phyloP scores from a whole-genome alignment of 2,113 vertebrate genomes.

The Hepsetus odoe region DNA sequence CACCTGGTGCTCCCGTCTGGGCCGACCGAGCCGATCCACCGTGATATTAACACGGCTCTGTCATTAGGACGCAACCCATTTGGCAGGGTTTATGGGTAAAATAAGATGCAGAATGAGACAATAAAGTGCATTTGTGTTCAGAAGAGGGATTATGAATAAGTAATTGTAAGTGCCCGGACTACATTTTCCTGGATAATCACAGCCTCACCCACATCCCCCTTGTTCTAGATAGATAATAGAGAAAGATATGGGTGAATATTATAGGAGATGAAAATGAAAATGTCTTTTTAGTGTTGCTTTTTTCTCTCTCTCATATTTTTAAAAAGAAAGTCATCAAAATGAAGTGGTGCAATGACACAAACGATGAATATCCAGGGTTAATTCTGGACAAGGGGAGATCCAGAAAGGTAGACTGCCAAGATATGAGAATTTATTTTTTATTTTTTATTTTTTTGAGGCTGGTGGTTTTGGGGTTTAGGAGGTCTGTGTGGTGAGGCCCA shows the following conservation, averaged over 20 bases:
- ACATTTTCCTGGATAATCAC: slow-evolving; percentile 76
- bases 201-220: slow-evolving; percentile 45
- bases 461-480: not conserved
- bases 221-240: slow-evolving; percentile 55
- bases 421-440: not conserved
- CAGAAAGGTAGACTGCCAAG: not conserved
- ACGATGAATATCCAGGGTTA: slow-evolving; percentile 19
- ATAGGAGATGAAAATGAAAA: slow-evolving; percentile 66
- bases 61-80: slow-evolving; percentile 89
- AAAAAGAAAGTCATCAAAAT: slow-evolving; percentile 14
- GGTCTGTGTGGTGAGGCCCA: not conserved
- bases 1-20: slow-evolving; percentile 85
- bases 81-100: slow-evolving; percentile 85
- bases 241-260: slow-evolving; percentile 70
- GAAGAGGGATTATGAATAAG: slow-evolving; percentile 87
- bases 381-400: slow-evolving; percentile 27
- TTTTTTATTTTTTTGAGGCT: not conserved
- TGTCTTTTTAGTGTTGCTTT: slow-evolving; percentile 72
- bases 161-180: slow-evolving; percentile 85
- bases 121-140: slow-evolving; percentile 93
- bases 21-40: slow-evolving; percentile 80
- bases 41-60: slow-evolving; percentile 94
- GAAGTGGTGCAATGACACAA: not conserved
- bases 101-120: slow-evolving; percentile 88
- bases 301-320: not conserved